Evolutionary conservation across 2,113 vertebrate genomes (phyloP).

Genomic region (Nothocercus nigrocapillus): DNA sequence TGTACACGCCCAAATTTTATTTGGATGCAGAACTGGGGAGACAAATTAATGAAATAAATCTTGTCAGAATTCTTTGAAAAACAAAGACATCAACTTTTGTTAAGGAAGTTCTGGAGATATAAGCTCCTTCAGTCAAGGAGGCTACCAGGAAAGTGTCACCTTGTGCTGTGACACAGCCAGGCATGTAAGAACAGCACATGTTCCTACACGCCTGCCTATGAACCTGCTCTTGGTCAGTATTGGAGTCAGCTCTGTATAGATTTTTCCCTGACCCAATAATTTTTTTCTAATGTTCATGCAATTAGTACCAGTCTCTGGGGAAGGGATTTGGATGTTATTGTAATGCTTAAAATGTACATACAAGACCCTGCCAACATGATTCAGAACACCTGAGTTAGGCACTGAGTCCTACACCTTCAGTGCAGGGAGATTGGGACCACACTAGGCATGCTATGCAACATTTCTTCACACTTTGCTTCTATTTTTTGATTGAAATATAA

Average conservation of each 20-base stretch:
- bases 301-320: neutral
- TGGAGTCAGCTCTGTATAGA: neutral
- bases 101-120: neutral
- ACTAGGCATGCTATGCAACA: neutral
- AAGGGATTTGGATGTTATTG: neutral
- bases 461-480: neutral
- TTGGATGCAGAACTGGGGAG: neutral
- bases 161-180: neutral
- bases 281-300: constrained; percentile 24
- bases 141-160: neutral
- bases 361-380: neutral
- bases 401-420: neutral
- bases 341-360: neutral
- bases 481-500: neutral
- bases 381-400: neutral
- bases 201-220: neutral
- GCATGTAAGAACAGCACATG: neutral
- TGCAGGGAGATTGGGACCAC: fast-evolving
- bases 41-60: constrained; percentile 12
- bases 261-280: constrained; percentile 21
- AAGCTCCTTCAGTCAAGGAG: neutral
- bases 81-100: neutral
- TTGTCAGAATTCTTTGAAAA: constrained; percentile 9
- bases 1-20: neutral
- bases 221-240: neutral